These are phyloP conservation scores for Empidonax alnorum DNA, from an alignment of 2,113 vertebrate genomes.

Conservation along the genomic window DNA sequence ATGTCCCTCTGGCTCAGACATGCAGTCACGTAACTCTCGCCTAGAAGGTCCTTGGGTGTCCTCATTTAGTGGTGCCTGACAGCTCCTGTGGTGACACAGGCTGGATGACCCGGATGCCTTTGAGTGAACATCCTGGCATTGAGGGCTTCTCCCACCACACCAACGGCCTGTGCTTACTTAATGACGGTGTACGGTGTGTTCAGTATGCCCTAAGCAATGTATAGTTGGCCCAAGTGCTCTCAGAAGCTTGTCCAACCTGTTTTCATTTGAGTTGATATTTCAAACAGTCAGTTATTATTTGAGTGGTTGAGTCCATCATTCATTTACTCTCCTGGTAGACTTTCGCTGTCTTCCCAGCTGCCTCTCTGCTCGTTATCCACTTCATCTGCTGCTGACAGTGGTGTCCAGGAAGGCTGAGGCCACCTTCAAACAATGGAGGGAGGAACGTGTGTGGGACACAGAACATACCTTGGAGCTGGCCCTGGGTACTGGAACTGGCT, in stretches of 20 bases:
- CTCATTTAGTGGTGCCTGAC: neutral
- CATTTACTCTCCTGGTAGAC: neutral
- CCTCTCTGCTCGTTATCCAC: neutral
- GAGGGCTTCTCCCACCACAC: conserved; percentile 32
- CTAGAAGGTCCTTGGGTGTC: neutral
- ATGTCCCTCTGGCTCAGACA: neutral
- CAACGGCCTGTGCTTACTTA: neutral
- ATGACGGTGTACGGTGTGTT: neutral
- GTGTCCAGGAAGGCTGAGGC: neutral
- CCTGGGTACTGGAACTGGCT: neutral
- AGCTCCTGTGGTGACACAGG: neutral
- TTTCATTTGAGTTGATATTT: conserved; percentile 41
- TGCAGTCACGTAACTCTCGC: conserved; percentile 35
- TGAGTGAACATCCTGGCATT: neutral
- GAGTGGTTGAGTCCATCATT: conserved; percentile 9
- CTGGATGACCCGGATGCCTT: neutral
- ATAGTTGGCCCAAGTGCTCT: neutral
- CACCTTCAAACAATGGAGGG: neutral
- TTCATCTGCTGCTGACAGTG: neutral
- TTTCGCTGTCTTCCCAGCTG: conserved; percentile 17
- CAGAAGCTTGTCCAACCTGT: conserved; percentile 53
- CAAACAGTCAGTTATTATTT: conserved; percentile 42
- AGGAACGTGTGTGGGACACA: neutral
- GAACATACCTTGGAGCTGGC: neutral
- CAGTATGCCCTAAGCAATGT: conserved; percentile 16